These are phyloP conservation scores for Polymixis lichenea DNA, from an alignment of 2,888 invertebrate species.

Conservation along the genomic window DNA sequence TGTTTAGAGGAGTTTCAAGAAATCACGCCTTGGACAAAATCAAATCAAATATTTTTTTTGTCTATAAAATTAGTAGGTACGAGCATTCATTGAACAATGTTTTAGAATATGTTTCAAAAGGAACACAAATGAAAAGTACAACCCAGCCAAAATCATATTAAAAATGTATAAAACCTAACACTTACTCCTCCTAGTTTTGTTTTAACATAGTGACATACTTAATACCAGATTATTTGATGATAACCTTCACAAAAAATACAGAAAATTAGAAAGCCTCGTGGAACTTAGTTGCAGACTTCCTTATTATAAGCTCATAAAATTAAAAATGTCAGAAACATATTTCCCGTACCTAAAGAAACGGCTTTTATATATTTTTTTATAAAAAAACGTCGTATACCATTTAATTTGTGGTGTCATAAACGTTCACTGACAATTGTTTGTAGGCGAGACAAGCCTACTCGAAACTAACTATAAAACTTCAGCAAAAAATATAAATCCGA, in stretches of 20 bases:
- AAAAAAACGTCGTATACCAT: constrained; percentile 46
- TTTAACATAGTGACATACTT: neutral
- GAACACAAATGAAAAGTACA: too few relatives aligned
- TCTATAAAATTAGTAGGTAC: neutral
- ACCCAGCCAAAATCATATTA: neutral
- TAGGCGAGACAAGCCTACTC: constrained; percentile 66
- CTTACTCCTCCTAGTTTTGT: neutral
- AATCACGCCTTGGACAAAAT: neutral
- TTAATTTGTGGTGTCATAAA: constrained; percentile 70
- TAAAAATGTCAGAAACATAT: constrained; percentile 46
- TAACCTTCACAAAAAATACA: constrained; percentile 12
- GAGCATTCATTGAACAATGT: neutral
- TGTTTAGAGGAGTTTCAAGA: neutral
- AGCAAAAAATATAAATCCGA: constrained; percentile 63
- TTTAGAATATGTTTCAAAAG: neutral
- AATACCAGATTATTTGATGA: neutral
- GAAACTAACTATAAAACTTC: constrained; percentile 77
- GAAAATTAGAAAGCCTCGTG: neutral
- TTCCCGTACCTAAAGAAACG: constrained; percentile 51
- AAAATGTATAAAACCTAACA: neutral
- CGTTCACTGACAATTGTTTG: constrained; percentile 65
- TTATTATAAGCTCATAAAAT: constrained; percentile 52
- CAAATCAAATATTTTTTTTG: too few relatives aligned
- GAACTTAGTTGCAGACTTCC: constrained; percentile 50
- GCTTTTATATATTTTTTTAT: constrained; percentile 38